Base-by-base conservation (phyloP, 37 sponge, comb jelly and placozoan genomes). In the Cladorhizidae sp. region DNA sequence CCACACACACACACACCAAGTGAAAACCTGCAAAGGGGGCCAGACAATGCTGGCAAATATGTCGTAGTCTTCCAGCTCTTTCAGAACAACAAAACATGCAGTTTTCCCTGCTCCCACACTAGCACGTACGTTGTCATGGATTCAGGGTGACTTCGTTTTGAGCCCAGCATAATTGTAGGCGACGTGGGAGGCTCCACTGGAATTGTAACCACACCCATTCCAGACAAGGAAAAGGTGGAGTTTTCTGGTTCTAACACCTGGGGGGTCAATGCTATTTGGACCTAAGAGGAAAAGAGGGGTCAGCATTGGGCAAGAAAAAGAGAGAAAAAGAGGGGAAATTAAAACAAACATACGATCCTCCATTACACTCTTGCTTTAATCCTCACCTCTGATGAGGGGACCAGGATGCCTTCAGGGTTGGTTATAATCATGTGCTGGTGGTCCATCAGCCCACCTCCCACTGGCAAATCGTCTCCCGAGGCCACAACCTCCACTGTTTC, bases 401-500 rank as follows among this genome's bases (percentile, higher is more conserved):
- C 79, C 15, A 85, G 69, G 7, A 82, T 59, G 49, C 71, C 85
- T 54, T 85, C 78, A 41, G 84, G 32, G 59, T 75, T 52, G 0
- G 77, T 45, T 9, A 76, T 76, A n/a, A 74, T 75, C 61, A 72
- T 69, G 17, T 40, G 56, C 25, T 85, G 85, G 35, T 77, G 71
- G 28, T 78, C 75, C 75, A 50, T 33, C 25, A 64, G 75, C 18
- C 2, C 36, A 58, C 62, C 49, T 45, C 9, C 49, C 2, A 40
- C 29, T 18, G 11, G 57, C n/a, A 61, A 17, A 31, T 36, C 82
- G 15, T 87, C 82, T 12, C 68, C 76, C 18, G 76, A 70, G 12
- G 88, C 59, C 25, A 88, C 83, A 31, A 88, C 88, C 43, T 88
- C 88, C 62, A 88, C 88, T 20, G 88, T 88, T 55, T 88, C 88